phyloP scores from a whole-genome alignment of 2,888 invertebrate species.

The Orchesellides sinensis region DNA sequence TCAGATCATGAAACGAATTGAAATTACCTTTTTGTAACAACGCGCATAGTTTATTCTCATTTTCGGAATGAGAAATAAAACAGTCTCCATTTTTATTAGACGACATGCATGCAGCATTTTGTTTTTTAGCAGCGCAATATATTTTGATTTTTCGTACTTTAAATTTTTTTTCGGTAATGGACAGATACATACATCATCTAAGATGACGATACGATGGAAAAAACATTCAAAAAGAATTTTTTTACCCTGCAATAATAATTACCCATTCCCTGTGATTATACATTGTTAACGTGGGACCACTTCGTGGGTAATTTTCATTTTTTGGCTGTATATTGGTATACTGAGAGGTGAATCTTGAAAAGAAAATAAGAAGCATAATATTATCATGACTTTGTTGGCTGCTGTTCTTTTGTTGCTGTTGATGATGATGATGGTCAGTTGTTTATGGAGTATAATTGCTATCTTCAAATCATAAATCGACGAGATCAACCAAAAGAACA shows the following conservation, averaged over 20 bases:
- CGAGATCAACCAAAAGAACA: constrained; percentile 35
- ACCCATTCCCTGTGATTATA: constrained; percentile 61
- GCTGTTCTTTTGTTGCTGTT: constrained; percentile 10
- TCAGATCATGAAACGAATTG: constrained; percentile 22
- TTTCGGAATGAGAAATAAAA: constrained; percentile 48
- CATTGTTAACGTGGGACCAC: constrained; percentile 63
- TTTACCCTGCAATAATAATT: constrained; percentile 53
- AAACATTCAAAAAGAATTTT: constrained; percentile 23
- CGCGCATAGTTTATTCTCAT: constrained; percentile 40
- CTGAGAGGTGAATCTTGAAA: too few species aligned
- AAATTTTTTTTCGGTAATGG: not conserved
- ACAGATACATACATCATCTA: not conserved
- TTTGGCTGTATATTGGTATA: constrained; percentile 4
- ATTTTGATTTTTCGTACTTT: not conserved
- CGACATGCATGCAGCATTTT: not conserved
- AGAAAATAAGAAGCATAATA: too few species aligned
- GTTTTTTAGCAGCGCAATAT: not conserved
- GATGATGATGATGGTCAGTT: constrained; percentile 38
- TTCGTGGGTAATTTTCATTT: constrained; percentile 60
- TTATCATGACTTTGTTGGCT: not conserved
- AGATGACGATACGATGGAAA: not conserved
- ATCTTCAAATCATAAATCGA: constrained; percentile 64
- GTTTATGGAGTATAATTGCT: constrained; percentile 64
- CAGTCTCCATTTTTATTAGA: constrained; percentile 46
- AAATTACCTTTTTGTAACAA: constrained; percentile 21